These are phyloP conservation scores for Xiphophorus couchianus DNA, from an alignment of 2,113 vertebrate species.

Conservation along the genomic window DNA sequence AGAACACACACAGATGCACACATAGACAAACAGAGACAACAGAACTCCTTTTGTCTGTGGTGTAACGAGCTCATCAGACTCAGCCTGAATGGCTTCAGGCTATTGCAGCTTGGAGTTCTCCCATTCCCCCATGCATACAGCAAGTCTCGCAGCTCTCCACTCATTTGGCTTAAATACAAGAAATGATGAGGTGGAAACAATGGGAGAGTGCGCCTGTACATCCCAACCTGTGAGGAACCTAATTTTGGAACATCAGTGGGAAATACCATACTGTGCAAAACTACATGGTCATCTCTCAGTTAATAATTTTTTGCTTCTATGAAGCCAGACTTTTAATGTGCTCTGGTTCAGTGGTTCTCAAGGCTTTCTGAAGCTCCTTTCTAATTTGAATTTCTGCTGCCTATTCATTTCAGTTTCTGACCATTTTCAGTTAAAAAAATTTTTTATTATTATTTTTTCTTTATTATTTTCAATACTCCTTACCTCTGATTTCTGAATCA, in stretches of 20 bases:
- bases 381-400: no score
- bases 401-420: no score
- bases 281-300: no score
- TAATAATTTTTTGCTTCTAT: no score
- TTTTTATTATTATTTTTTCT: no score
- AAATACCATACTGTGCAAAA: background rate
- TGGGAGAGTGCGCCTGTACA: background rate
- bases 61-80: constrained; percentile 62
- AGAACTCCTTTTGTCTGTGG: constrained; percentile 50
- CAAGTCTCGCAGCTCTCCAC: constrained; percentile 33
- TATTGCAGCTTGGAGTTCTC: constrained; percentile 37
- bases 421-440: no score
- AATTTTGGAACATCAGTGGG: background rate
- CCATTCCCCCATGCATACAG: constrained; percentile 20
- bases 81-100: constrained; percentile 51
- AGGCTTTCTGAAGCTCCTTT: no score
- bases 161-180: constrained; percentile 25
- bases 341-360: no score
- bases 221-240: background rate
- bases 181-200: constrained; percentile 4
- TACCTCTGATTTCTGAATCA: no score
- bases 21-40: constrained; percentile 23
- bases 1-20: constrained; percentile 30
- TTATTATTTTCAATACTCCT: no score
- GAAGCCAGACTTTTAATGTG: no score